These are phyloP conservation scores for Actenoides hombroni DNA, from an alignment of 2,113 vertebrate genomes.

Conservation along the genomic window DNA sequence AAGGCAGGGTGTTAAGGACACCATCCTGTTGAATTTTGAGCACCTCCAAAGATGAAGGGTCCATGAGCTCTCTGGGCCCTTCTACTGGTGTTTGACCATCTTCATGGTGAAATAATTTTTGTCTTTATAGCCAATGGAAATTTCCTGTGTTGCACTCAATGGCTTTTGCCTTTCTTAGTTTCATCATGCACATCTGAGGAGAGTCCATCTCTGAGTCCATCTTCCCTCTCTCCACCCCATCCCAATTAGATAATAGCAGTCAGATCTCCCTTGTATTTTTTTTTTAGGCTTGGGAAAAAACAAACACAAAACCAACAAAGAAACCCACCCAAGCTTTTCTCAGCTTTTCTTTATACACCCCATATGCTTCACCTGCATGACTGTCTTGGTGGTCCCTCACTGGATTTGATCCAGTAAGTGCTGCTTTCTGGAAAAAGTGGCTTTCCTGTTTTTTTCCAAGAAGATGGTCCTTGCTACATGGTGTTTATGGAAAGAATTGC, in stretches of 20 bases:
- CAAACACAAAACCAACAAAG: neutral
- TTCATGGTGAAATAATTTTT: neutral
- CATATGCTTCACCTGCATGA: neutral
- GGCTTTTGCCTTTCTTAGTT: neutral
- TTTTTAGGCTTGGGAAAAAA: neutral
- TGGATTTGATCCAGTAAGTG: neutral
- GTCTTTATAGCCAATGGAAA: neutral
- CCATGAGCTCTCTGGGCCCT: accelerated
- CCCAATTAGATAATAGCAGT: neutral
- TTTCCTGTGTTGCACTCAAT: neutral
- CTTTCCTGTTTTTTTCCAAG: neutral
- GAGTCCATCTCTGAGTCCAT: neutral
- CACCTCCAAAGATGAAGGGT: neutral
- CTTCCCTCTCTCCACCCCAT: neutral
- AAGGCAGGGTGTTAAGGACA: neutral
- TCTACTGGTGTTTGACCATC: neutral
- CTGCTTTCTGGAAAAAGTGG: neutral
- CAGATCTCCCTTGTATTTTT: neutral
- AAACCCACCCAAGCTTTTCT: neutral
- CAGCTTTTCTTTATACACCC: neutral
- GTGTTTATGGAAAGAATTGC: neutral
- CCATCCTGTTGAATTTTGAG: neutral
- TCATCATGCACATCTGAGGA: neutral
- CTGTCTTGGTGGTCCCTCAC: neutral
- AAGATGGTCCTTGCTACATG: neutral